These are phyloP conservation scores for Argyresthia albistria DNA, from an alignment of 2,888 invertebrate species.

Conservation along the genomic window DNA sequence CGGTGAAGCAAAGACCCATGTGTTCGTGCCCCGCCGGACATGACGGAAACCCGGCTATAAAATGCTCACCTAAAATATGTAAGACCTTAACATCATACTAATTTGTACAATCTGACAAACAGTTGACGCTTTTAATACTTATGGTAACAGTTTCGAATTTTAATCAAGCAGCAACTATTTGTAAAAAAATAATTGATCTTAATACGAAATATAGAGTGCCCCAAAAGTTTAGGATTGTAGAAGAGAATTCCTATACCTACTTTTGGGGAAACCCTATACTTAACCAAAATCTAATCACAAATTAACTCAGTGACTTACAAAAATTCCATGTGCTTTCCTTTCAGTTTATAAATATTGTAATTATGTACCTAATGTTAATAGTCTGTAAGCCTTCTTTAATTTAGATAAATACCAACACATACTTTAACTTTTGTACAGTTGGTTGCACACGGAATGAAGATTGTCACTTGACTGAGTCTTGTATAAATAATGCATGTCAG, in stretches of 20 bases:
- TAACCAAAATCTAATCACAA: too few relatives aligned
- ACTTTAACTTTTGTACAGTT: constrained; percentile 68
- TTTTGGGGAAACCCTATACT: too few relatives aligned
- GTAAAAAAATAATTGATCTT: too few relatives aligned
- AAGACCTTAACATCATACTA: constrained; percentile 62
- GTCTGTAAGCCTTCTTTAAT: background rate
- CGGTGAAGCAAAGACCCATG: constrained; percentile 87
- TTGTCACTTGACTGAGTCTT: constrained; percentile 88
- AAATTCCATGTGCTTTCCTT: too few relatives aligned
- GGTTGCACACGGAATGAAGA: constrained; percentile 91
- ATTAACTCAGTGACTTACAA: too few relatives aligned
- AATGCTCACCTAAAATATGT: constrained; percentile 86
- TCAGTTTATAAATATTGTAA: too few relatives aligned
- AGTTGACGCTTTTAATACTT: background rate
- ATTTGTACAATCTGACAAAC: constrained; percentile 13
- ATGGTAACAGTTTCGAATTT: too few relatives aligned
- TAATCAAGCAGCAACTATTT: too few relatives aligned
- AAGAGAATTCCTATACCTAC: too few relatives aligned
- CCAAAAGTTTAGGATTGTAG: too few relatives aligned
- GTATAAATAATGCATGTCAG: constrained; percentile 87
- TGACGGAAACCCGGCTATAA: constrained; percentile 86
- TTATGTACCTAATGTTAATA: background rate
- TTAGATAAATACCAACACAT: constrained; percentile 7
- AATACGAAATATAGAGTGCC: too few relatives aligned
- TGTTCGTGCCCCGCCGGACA: constrained; percentile 86